Base-by-base conservation (phyloP, 2,888 invertebrate genomes). In the Diplolepis rosae region DNA sequence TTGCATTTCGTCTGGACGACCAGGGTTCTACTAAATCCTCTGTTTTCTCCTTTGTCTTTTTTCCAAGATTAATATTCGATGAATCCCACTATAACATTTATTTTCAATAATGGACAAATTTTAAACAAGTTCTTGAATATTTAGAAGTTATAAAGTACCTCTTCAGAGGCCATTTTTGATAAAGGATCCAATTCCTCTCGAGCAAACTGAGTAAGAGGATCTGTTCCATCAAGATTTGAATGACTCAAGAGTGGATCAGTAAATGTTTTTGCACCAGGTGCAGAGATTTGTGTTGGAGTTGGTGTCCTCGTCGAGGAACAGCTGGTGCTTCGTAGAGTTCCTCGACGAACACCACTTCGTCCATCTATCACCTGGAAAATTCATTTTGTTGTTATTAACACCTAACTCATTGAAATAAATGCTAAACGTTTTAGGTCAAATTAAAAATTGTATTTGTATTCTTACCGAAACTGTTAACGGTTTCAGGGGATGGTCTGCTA, bases 131-230 rank as follows among this genome's bases (percentile, higher is more conserved):
- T 48, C 6, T 48, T 48, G 7, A 48, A 56, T 66, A 56, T 51
- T 42, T 35, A 48, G 66, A 45, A 45, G n/a, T n/a, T 52, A 5
- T 27, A 66, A 68, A 71, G 73, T 84, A 90, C 90, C 82, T 89
- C 89, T 82, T 91, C 91, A 22, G 90, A 90, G 48, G 92, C 91
- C 90, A 93, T 92, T 90, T 92, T 91, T 1, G 92, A 92, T 24
- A 93, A 87, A 1, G 94, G 93, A 88, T 94, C 93, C 83, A 92
- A 88, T 32, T 90, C 88, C 76, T 92, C 92, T 66, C 91, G 90
- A 2, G 92, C 93, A 88, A 95, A 93, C 82, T 93, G 93, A 22
- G 93, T 93, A 28, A 95, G 88, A 0, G 95, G 95, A 89, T 95
- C 95, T 0, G 92, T 90, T 30, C 94, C 94, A 84, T 94, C 94